Evolutionary conservation across 2,113 vertebrate genomes (phyloP), one percentile per base, ranked within the genome.

Genomic region (Pelecanus crispus): DNA sequence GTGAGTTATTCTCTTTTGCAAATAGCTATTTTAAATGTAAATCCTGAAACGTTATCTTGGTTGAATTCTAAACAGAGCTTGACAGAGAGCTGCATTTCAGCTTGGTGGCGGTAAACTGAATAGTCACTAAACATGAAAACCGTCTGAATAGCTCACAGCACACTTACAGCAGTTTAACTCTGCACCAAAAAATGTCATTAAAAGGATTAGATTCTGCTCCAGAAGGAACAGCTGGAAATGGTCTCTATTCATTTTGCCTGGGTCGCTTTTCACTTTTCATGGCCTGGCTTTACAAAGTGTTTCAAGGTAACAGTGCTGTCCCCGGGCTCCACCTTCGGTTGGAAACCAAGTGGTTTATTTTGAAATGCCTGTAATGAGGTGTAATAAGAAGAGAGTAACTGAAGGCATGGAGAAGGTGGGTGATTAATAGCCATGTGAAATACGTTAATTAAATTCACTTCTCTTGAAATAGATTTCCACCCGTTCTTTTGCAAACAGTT

Each of bases 171-270:
- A 29, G 26, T 81, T 94, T 5, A 74, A 67, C 71, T 53, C 71
- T 52, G 55, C 72, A 81, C 68, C 67, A 61, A 25, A 93, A 87
- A 75, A 59, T 22, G 79, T 59, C 67, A 36, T 75, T 91, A 38
- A 87, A 90, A 74, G 68, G 68, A 74, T 91, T 75, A 74, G 91
- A 38, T 91, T 92, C 86, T 81, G 61, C 59, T 86, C 45, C 65
- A 89, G 66, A 90, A 92, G 29, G 83, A 93, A 56, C 44, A 96
- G 86, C 86, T 94, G 92, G 77, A 75, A 96, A 40, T 8, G 47
- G 56, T 88, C 90, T 79, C 1, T 34, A 0, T 71, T 86, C 12
- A 3, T 87, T 92, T 81, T 91, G 65, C 52, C 22, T 18, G 26
- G 22, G 92, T 89, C 90, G 13, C 26, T 95, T 94, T 82, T 73